Base-by-base conservation (phyloP, 1,140 invertebrate species). In the Hyphantria cunea region DNA sequence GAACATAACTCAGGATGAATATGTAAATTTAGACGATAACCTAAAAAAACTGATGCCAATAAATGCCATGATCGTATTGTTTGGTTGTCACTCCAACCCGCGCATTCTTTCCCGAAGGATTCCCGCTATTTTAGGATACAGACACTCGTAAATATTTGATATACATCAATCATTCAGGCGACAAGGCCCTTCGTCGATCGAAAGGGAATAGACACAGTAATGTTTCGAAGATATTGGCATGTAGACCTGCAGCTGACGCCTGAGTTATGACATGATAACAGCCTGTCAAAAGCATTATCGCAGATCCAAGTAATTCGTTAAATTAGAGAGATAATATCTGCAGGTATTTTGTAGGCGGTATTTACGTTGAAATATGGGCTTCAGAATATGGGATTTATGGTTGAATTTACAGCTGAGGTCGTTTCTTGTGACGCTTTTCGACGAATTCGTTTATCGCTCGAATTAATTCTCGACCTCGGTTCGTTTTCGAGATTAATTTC, bases 401-500 rank as follows among this genome's bases (percentile, higher is more conserved):
- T 51, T 51, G 14, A 60, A 60, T 31, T 17, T 51, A 33, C 37
- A 39, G 37, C n/a, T 10, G n/a, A 39, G 37, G 37, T n/a, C 14
- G 37, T 37, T 41, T 42, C 3, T 11, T 12, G 37, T 60, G 37
- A 51, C 56, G 56, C 25, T 51, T 60, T 60, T 51, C 48, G 39
- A 49, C 56, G 34, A 34, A 53, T 62, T 62, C 59, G 59, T 62
- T 62, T 62, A 74, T 71, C 66, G 72, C 63, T 64, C 32, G 61
- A 72, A 72, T 72, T 68, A 70, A 65, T 62, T 68, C 58, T 52
- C 63, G 33, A 59, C 48, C 58, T 65, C 70, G 61, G 65, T 65
- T 69, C 64, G 64, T 56, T 68, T 71, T 67, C 45, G 58, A 58
- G 66, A 74, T 68, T 68, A 72, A 69, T 71, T 69, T 66, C 64